Percentiles rank a stretch among this genome's conserved stretches.
phyloP scores from a whole-genome alignment of 2,888 invertebrate species.

The Stenodema calcarata region DNA sequence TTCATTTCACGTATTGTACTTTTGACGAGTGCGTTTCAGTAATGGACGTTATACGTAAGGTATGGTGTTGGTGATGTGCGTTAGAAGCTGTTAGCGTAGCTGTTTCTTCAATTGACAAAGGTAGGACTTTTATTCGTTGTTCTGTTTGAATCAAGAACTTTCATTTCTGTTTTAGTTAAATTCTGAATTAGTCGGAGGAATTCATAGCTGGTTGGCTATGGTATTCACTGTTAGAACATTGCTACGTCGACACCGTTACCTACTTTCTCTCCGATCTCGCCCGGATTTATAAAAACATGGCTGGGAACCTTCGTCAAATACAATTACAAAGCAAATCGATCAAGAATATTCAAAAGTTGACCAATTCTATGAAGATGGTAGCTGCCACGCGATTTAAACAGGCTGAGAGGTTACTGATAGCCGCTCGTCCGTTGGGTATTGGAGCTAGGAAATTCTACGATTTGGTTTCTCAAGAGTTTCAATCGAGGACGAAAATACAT shows the following conservation, averaged over 20 bases:
- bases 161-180: neutral
- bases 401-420: slow-evolving; percentile 31
- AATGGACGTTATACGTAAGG: neutral
- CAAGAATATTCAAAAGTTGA: slow-evolving; percentile 54
- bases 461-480: neutral
- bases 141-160: neutral
- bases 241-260: slow-evolving; percentile 38
- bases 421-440: slow-evolving; percentile 49
- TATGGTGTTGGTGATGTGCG: slow-evolving; percentile 11
- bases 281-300: slow-evolving; percentile 40
- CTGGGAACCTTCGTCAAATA: slow-evolving; percentile 49
- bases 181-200: neutral
- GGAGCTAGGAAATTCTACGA: slow-evolving; percentile 52
- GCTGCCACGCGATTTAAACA: slow-evolving; percentile 48
- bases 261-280: slow-evolving; percentile 31
- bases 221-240: slow-evolving; percentile 6
- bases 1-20: neutral
- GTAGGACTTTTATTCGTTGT: neutral
- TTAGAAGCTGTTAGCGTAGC: neutral
- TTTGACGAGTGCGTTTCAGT: neutral
- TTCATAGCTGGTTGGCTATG: neutral
- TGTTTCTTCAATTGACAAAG: neutral
- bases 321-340: slow-evolving; percentile 51
- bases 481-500: slow-evolving; percentile 19
- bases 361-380: slow-evolving; percentile 54